A percentile compares a stretch with the other conserved stretches of the same genome.
Conservation (phyloP, 2,113 vertebrate species). For the Percina caprodes region DNA sequence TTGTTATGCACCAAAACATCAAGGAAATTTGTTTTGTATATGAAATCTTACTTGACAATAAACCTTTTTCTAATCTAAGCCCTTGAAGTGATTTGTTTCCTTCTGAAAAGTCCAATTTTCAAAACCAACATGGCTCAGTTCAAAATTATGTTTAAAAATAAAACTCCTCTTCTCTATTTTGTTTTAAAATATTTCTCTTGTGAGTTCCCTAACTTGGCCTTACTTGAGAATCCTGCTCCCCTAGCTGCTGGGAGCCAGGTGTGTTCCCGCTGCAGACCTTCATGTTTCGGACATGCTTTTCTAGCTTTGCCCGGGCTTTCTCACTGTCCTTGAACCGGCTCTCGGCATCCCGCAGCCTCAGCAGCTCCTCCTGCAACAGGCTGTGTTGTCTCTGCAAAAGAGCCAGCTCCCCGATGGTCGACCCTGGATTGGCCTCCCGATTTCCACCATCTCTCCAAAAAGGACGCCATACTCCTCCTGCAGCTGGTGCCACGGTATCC, state of each 20-base stretch:
- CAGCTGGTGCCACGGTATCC: slow-evolving; percentile 6
- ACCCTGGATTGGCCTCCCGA: slow-evolving; percentile 55
- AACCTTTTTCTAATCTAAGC: neutral
- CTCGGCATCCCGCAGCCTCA: slow-evolving; percentile 86
- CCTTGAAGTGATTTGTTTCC: too few species aligned
- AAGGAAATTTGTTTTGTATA: too few species aligned
- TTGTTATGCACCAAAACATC: too few species aligned
- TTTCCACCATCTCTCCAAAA: slow-evolving; percentile 75
- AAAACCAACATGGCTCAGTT: too few species aligned
- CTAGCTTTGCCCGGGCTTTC: slow-evolving; percentile 82
- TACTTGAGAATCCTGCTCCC: slow-evolving; percentile 13
- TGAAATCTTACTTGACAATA: neutral
- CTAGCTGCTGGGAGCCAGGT: slow-evolving; percentile 27
- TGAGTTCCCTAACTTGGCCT: neutral
- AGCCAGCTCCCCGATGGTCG: slow-evolving; percentile 84
- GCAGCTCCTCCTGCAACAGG: slow-evolving; percentile 90
- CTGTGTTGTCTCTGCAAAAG: slow-evolving; percentile 90
- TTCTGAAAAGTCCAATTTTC: too few species aligned
- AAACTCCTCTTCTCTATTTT: too few species aligned
- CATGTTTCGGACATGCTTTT: slow-evolving; percentile 78
- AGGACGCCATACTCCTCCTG: slow-evolving; percentile 68
- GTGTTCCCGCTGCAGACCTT: slow-evolving; percentile 49
- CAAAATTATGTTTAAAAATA: too few species aligned
- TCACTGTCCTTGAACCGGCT: slow-evolving; percentile 88
- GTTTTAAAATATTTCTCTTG: neutral